A percentile compares a stretch with the other conserved stretches of the same genome.
Evolutionary conservation across 2,888 invertebrate genomes (phyloP).

Genomic region (Campoplex nolae): DNA sequence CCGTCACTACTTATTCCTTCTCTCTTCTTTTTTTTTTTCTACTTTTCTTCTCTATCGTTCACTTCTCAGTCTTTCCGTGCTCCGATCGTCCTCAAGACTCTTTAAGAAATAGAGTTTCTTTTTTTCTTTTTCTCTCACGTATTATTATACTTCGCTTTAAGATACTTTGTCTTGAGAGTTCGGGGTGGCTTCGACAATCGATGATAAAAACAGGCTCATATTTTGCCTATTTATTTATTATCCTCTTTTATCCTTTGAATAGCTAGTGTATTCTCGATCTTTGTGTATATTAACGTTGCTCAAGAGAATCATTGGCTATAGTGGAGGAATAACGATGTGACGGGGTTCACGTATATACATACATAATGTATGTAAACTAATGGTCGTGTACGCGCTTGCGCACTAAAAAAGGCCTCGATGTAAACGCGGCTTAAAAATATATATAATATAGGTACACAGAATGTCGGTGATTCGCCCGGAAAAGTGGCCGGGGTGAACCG

Average conservation of each 20-base stretch:
- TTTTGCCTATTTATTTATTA: neutral
- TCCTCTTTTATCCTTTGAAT: neutral
- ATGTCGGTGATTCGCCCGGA: constrained; percentile 49
- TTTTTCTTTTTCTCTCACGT: neutral
- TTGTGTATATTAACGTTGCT: constrained; percentile 11
- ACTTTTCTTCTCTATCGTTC: neutral
- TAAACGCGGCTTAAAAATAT: constrained; percentile 23
- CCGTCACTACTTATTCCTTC: constrained; percentile 24
- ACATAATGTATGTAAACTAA: neutral
- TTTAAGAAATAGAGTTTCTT: neutral
- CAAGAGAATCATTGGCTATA: neutral
- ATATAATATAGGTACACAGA: constrained; percentile 9
- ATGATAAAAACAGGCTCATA: neutral
- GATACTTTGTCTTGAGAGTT: neutral
- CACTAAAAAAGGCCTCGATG: constrained; percentile 8
- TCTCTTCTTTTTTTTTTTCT: neutral
- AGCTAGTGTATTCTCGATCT: neutral
- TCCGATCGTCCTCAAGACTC: constrained; percentile 1
- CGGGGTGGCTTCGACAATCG: constrained; percentile 1
- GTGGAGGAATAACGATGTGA: constrained; percentile 20
- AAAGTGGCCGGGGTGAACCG: constrained; percentile 61
- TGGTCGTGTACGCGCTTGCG: neutral
- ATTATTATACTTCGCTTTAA: neutral
- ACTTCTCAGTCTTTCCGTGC: neutral
- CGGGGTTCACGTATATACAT: constrained; percentile 3